These are phyloP conservation scores for Podabrus alpinus DNA, from an alignment of 2,888 invertebrate genomes.

Conservation along the genomic window DNA sequence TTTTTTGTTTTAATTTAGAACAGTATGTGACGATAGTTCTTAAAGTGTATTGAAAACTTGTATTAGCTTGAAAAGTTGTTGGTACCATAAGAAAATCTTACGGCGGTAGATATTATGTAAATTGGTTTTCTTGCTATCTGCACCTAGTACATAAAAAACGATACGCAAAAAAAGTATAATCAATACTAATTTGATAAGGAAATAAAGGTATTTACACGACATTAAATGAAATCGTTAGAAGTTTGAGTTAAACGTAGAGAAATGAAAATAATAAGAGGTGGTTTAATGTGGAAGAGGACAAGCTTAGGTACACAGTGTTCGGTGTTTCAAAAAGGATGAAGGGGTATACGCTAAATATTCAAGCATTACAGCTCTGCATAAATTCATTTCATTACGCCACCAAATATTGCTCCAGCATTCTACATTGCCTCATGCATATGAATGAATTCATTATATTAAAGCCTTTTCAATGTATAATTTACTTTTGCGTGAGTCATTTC, in stretches of 20 bases:
- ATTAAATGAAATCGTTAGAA: not conserved
- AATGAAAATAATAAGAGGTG: slow-evolving; percentile 42
- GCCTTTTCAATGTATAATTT: slow-evolving; percentile 70
- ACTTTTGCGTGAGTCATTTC: slow-evolving; percentile 69
- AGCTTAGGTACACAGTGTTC: slow-evolving; percentile 52
- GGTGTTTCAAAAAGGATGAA: slow-evolving; percentile 62
- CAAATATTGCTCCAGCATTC: slow-evolving; percentile 64
- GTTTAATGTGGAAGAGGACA: slow-evolving; percentile 49
- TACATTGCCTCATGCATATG: slow-evolving; percentile 65
- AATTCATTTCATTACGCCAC: slow-evolving; percentile 68
- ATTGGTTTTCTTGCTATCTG: not conserved
- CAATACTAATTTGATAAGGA: not conserved
- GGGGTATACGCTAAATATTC: slow-evolving; percentile 67
- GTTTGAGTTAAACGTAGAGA: slow-evolving; percentile 27
- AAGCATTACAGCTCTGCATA: slow-evolving; percentile 68
- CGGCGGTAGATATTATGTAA: not conserved
- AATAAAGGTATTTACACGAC: not conserved
- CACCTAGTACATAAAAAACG: not conserved
- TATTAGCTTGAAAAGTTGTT: not conserved
- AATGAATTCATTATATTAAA: slow-evolving; percentile 69
- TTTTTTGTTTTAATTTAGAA: no score
- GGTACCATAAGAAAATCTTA: not conserved
- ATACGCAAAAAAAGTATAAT: not conserved
- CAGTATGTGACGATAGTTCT: no score
- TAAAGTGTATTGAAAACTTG: not conserved